Percentiles rank a stretch among this genome's conserved stretches.
These are phyloP conservation scores for Osmerus eperlanus DNA, from an alignment of 2,113 vertebrate genomes.

Conservation along the genomic window DNA sequence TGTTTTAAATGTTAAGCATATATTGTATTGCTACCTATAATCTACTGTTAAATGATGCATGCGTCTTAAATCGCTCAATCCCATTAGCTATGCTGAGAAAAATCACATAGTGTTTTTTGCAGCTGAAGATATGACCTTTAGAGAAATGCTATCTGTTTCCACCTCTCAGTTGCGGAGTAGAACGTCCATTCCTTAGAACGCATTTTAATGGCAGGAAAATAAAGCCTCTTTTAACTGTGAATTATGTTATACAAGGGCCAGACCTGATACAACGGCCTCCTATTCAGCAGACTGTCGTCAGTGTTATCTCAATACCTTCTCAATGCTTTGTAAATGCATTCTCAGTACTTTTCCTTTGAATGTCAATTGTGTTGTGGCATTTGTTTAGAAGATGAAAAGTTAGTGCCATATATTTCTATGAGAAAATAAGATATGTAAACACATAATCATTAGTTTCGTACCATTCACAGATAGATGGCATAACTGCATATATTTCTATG, in stretches of 20 bases:
- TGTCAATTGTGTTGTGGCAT: conserved; percentile 29
- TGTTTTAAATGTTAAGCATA: conserved; percentile 37
- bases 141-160: too few relatives aligned
- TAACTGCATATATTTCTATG: too few relatives aligned
- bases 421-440: background rate
- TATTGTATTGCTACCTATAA: conserved; percentile 37
- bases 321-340: background rate
- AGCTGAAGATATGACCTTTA: conserved; percentile 5
- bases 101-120: conserved; percentile 22
- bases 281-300: too few relatives aligned
- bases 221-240: too few relatives aligned
- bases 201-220: too few relatives aligned
- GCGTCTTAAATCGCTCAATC: conserved; percentile 38
- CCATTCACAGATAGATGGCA: too few relatives aligned
- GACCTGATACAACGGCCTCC: too few relatives aligned
- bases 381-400: conserved; percentile 50
- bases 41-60: conserved; percentile 55
- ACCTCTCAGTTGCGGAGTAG: too few relatives aligned
- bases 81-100: conserved; percentile 16
- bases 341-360: conserved; percentile 52
- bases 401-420: conserved; percentile 35
- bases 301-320: background rate
- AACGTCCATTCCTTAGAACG: too few relatives aligned
- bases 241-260: too few relatives aligned
- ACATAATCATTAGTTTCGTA: too few relatives aligned